Evolutionary conservation across 1,140 invertebrate species (phyloP).

Genomic region (Ptiloglossa arizonensis): DNA sequence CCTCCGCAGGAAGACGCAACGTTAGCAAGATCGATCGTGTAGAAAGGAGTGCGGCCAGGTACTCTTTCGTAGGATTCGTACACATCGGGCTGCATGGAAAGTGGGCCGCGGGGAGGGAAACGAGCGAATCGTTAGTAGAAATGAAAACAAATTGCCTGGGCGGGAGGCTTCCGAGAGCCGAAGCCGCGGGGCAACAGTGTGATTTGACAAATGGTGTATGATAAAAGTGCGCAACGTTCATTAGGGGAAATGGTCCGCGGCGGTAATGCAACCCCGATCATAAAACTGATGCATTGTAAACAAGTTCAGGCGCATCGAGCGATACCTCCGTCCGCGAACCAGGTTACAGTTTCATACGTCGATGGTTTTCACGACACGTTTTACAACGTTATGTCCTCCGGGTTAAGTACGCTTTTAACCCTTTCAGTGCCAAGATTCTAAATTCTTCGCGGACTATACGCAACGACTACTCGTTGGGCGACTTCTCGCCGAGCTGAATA

Average conservation of each 20-base stretch:
- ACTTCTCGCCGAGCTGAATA: not conserved
- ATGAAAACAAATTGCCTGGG: slow-evolving; percentile 74
- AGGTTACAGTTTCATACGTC: slow-evolving; percentile 6
- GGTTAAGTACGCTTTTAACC: slow-evolving; percentile 36
- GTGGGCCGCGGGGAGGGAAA: slow-evolving; percentile 43
- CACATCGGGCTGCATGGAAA: slow-evolving; percentile 48
- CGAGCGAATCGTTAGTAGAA: slow-evolving; percentile 69
- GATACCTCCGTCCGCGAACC: not conserved
- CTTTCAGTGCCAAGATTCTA: slow-evolving; percentile 16
- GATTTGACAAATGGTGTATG: slow-evolving; percentile 63
- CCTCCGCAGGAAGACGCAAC: slow-evolving; percentile 5
- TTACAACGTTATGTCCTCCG: slow-evolving; percentile 12
- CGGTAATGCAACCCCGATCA: slow-evolving; percentile 35
- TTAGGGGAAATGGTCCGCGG: slow-evolving; percentile 53
- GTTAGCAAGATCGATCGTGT: slow-evolving; percentile 55
- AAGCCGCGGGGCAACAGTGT: slow-evolving; percentile 34
- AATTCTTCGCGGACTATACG: not conserved
- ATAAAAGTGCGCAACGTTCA: slow-evolving; percentile 67
- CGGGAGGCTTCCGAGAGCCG: slow-evolving; percentile 44
- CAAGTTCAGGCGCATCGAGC: slow-evolving; percentile 21
- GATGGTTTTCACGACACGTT: not conserved
- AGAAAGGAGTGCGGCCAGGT: slow-evolving; percentile 39
- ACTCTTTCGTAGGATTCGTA: slow-evolving; percentile 50
- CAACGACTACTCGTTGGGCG: not conserved
- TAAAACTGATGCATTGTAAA: slow-evolving; percentile 53